phyloP scores from a whole-genome alignment of 1,140 invertebrate species.

The Diploscapter pachys region DNA sequence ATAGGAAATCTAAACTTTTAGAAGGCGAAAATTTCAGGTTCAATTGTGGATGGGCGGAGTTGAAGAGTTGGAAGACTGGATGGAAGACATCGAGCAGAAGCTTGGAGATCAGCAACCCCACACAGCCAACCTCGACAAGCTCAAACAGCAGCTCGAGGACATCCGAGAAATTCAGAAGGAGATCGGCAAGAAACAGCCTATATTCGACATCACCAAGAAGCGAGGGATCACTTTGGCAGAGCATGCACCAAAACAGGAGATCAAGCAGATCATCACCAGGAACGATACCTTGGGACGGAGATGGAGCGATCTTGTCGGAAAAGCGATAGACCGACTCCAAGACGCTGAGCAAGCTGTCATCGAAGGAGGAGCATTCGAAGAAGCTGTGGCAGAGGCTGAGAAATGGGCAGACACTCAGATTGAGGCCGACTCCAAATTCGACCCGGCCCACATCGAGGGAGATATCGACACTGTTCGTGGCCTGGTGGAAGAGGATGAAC shows the following conservation, averaged over 20 bases:
- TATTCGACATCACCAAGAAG: slow-evolving; percentile 29
- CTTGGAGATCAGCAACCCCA: background rate
- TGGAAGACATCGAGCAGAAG: slow-evolving; percentile 7
- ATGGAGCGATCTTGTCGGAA: slow-evolving; percentile 15
- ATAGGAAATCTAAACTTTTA: slow-evolving; percentile 9
- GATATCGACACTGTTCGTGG: slow-evolving; percentile 80
- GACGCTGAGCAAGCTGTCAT: slow-evolving; percentile 69
- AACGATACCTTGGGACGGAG: slow-evolving; percentile 23
- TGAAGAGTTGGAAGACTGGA: slow-evolving; percentile 17
- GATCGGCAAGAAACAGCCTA: slow-evolving; percentile 10
- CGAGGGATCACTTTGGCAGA: slow-evolving; percentile 21
- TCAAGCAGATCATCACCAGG: slow-evolving; percentile 22
- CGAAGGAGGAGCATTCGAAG: slow-evolving; percentile 28
- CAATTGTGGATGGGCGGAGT: slow-evolving; percentile 25
- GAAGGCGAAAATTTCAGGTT: slow-evolving; percentile 19
- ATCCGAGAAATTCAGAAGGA: slow-evolving; percentile 14
- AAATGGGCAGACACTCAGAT: slow-evolving; percentile 25
- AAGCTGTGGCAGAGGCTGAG: slow-evolving; percentile 28
- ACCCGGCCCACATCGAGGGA: slow-evolving; percentile 83
- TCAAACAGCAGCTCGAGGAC: slow-evolving; percentile 24
- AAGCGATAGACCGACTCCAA: slow-evolving; percentile 16
- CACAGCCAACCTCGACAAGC: slow-evolving; percentile 21
- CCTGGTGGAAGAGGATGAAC: slow-evolving; percentile 70
- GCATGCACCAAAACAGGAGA: slow-evolving; percentile 12
- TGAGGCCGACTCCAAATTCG: slow-evolving; percentile 66